A percentile compares a stretch with the other conserved stretches of the same genome.
phyloP scores from a whole-genome alignment of 2,797 vertebrate genomes.

The Lithobates pipiens region DNA sequence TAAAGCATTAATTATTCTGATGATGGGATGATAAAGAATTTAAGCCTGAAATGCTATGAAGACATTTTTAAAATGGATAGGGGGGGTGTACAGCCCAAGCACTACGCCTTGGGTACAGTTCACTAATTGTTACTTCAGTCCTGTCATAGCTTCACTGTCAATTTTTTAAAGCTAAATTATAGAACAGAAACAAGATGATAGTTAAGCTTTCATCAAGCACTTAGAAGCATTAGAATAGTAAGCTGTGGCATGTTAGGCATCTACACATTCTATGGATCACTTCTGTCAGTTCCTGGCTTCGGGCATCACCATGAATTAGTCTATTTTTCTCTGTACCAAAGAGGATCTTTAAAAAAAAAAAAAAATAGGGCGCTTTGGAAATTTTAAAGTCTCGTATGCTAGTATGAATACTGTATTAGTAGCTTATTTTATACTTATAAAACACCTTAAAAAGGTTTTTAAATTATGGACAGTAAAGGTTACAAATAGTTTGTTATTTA shows the following conservation, averaged over 20 bases:
- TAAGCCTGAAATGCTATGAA: neutral
- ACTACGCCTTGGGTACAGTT: conserved; percentile 4
- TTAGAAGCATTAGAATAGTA: conserved; percentile 41
- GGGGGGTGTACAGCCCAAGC: neutral
- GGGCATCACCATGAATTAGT: conserved; percentile 31
- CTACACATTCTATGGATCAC: conserved; percentile 36
- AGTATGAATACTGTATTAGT: too few species aligned
- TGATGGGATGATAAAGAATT: conserved; percentile 7
- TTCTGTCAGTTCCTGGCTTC: conserved; percentile 47
- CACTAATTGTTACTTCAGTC: conserved; percentile 53
- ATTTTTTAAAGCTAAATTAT: conserved; percentile 56
- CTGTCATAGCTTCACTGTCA: conserved; percentile 40
- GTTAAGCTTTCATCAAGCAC: conserved; percentile 51
- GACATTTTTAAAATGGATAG: conserved; percentile 3
- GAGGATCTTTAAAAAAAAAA: neutral
- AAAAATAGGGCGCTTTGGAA: neutral
- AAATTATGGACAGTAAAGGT: neutral
- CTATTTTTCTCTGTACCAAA: neutral
- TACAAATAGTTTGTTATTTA: neutral
- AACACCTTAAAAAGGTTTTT: neutral
- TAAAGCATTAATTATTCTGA: conserved; percentile 48
- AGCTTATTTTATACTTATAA: neutral
- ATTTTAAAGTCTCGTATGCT: neutral
- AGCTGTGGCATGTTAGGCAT: conserved; percentile 43
- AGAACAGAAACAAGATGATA: conserved; percentile 32